phyloP scores from a whole-genome alignment of 37 sponge, comb jelly and placozoan genomes.

The Tethya wilhelma region DNA sequence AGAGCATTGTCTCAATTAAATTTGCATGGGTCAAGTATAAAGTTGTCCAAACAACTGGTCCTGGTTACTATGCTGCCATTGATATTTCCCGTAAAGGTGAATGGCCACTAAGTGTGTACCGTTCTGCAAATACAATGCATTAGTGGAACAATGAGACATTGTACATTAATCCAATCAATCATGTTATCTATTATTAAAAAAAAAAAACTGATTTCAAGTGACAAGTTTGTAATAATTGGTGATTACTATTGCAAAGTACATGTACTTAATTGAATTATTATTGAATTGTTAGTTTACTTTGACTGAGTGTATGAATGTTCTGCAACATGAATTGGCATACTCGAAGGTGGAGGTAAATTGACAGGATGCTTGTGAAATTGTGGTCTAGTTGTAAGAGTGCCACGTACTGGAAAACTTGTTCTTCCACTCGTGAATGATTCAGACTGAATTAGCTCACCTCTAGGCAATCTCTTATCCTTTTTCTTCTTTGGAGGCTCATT shows the following conservation, averaged over 20 bases:
- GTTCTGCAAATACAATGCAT: not conserved
- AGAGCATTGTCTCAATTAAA: not conserved
- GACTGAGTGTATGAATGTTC: slow-evolving; percentile 21
- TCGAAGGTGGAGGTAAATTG: slow-evolving; percentile 14
- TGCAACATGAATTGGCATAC: not conserved
- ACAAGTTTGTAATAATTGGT: too few relatives aligned
- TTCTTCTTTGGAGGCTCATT: not conserved
- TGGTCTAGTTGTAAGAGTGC: not conserved
- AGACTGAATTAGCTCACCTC: not conserved
- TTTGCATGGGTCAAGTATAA: not conserved
- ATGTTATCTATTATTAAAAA: too few relatives aligned
- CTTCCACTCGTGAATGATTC: not conserved
- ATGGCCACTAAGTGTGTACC: not conserved
- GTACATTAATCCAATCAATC: too few relatives aligned
- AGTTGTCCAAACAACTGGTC: not conserved
- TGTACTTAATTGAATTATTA: not conserved
- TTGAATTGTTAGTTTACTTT: not conserved
- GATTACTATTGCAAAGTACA: not conserved
- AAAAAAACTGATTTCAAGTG: too few relatives aligned
- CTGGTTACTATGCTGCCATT: slow-evolving; percentile 6
- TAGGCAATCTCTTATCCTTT: not conserved
- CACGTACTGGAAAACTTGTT: not conserved
- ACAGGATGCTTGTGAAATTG: slow-evolving; percentile 17
- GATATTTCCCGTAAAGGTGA: not conserved
- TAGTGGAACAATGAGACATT: not conserved